Conservation (phyloP, 2,113 vertebrate species). For the Poicephalus gulielmi region DNA sequence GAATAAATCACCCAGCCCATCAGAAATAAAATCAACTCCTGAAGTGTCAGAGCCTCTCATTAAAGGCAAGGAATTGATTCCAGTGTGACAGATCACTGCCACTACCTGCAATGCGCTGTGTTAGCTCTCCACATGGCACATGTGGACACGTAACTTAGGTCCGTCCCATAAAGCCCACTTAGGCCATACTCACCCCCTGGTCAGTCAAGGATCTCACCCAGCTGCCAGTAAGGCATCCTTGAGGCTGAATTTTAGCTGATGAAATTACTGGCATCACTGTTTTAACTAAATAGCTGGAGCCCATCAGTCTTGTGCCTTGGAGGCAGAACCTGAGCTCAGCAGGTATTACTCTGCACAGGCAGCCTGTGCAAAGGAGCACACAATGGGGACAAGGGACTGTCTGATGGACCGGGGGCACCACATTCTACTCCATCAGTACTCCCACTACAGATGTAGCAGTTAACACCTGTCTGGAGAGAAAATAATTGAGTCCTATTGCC, state of each 20-base stretch:
- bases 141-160: background rate
- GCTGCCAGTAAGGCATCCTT: background rate
- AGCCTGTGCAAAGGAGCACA: background rate
- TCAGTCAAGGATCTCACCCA: background rate
- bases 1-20: background rate
- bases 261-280: background rate
- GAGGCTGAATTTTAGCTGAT: background rate
- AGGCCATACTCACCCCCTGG: background rate
- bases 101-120: background rate
- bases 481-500: background rate
- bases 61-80: background rate
- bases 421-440: background rate
- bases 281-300: background rate
- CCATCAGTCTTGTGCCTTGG: background rate
- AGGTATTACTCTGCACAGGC: background rate
- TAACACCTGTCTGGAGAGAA: too few relatives aligned
- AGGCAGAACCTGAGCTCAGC: background rate
- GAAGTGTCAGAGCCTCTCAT: background rate
- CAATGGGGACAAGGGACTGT: accelerated
- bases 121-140: background rate
- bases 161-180: background rate
- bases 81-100: background rate
- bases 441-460: accelerated
- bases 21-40: background rate
- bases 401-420: background rate